Evolutionary conservation across 2,113 vertebrate species (phyloP).

Genomic region (Sinocyclocheilus rhinocerous): DNA sequence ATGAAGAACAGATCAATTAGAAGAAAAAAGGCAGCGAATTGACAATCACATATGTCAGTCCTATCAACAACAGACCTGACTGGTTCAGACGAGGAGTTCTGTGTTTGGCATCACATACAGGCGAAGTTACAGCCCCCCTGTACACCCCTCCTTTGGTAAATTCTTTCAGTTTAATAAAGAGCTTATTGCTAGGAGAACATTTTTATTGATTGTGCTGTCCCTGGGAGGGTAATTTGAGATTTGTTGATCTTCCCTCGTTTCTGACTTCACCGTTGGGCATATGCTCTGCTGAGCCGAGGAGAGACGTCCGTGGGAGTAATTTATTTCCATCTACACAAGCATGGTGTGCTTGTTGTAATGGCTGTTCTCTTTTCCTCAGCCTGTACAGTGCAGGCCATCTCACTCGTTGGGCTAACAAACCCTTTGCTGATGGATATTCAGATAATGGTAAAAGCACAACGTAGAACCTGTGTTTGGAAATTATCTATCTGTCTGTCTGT

Average conservation of each 20-base stretch:
- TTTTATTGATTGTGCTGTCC: constrained; percentile 65
- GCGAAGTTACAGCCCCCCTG: constrained; percentile 47
- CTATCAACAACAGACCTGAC: constrained; percentile 50
- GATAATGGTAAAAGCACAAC: too few species aligned
- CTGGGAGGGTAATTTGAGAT: constrained; percentile 60
- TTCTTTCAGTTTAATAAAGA: constrained; percentile 67
- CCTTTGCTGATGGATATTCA: too few species aligned
- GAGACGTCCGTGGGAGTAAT: constrained; percentile 36
- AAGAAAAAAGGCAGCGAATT: neutral
- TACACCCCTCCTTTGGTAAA: constrained; percentile 47
- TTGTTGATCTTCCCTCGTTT: constrained; percentile 63
- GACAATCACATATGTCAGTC: constrained; percentile 63
- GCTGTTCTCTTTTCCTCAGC: neutral
- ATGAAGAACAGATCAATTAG: constrained; percentile 64
- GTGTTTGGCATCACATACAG: constrained; percentile 57
- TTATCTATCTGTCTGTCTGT: too few species aligned
- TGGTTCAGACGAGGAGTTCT: constrained; percentile 18
- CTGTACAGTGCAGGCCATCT: neutral
- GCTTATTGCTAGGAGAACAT: constrained; percentile 67
- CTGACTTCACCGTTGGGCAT: constrained; percentile 63
- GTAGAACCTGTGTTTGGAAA: too few species aligned
- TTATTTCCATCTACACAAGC: constrained; percentile 38
- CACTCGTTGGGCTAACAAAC: neutral
- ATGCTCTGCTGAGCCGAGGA: constrained; percentile 51
- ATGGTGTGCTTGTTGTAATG: constrained; percentile 14